phyloP scores from a whole-genome alignment of 1,140 invertebrate genomes.

The Panulirus ornatus region DNA sequence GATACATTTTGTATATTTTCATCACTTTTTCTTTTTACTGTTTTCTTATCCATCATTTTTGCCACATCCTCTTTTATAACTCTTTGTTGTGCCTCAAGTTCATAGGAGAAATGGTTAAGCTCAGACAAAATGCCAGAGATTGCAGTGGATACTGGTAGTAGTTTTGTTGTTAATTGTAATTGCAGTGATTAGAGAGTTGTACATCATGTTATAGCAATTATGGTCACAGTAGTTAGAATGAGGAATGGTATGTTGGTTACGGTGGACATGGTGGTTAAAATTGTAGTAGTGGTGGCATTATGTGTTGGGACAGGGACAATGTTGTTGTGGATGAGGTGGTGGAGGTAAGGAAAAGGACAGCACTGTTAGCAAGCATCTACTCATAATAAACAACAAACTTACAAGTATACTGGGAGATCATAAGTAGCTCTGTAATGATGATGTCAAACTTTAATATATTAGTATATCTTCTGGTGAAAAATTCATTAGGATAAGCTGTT shows the following conservation, averaged over 20 bases:
- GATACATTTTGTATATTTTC: background rate
- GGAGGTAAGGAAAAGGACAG: constrained; percentile 34
- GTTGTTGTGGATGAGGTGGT: background rate
- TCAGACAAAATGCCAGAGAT: constrained; percentile 86
- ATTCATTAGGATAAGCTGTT: background rate
- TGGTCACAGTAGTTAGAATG: background rate
- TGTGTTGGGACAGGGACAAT: background rate
- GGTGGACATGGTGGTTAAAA: background rate
- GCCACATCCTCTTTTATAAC: constrained; percentile 60
- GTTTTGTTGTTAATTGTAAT: constrained; percentile 26
- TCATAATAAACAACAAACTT: background rate
- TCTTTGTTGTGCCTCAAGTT: constrained; percentile 41
- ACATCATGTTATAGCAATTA: background rate
- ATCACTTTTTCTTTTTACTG: constrained; percentile 5
- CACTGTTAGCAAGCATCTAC: constrained; percentile 40
- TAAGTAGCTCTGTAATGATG: background rate
- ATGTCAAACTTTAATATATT: constrained; percentile 1
- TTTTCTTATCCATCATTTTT: constrained; percentile 67
- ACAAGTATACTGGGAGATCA: constrained; percentile 6
- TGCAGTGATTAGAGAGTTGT: background rate
- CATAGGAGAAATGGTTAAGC: constrained; percentile 81
- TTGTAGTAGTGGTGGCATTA: background rate
- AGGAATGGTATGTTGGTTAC: background rate
- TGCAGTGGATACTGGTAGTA: constrained; percentile 83
- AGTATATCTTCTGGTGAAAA: background rate